Evolutionary conservation across 2,888 invertebrate species (phyloP).

Genomic region (Leptopilina syphax): DNA sequence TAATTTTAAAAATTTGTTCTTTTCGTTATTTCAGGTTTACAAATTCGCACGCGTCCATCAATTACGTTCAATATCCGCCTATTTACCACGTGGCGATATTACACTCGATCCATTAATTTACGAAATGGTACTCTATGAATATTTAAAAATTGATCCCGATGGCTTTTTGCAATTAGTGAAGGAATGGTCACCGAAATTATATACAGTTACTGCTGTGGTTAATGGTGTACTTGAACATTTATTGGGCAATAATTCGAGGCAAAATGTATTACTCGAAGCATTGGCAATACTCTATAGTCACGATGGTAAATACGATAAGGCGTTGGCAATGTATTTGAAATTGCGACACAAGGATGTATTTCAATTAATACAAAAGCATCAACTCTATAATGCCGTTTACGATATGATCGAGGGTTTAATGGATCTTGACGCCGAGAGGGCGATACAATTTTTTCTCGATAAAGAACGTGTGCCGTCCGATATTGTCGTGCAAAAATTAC

Average conservation of each 20-base stretch:
- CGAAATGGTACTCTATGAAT: slow-evolving; percentile 96
- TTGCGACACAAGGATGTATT: slow-evolving; percentile 95
- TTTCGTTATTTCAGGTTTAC: slow-evolving; percentile 78
- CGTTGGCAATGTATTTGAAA: slow-evolving; percentile 92
- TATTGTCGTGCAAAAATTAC: slow-evolving; percentile 88
- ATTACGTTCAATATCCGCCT: slow-evolving; percentile 82
- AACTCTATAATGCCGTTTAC: slow-evolving; percentile 89
- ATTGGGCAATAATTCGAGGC: slow-evolving; percentile 83
- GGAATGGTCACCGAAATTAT: slow-evolving; percentile 92
- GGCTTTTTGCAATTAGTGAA: slow-evolving; percentile 91
- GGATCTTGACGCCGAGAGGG: slow-evolving; percentile 89
- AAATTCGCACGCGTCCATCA: slow-evolving; percentile 93
- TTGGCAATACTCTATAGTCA: slow-evolving; percentile 93
- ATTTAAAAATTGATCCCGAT: slow-evolving; percentile 88
- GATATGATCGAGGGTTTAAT: slow-evolving; percentile 93
- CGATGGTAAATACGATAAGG: slow-evolving; percentile 93
- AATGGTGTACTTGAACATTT: slow-evolving; percentile 91
- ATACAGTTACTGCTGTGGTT: slow-evolving; percentile 89
- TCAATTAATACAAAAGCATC: slow-evolving; percentile 88
- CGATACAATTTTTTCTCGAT: slow-evolving; percentile 89
- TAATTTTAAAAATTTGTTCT: no score
- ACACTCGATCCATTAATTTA: slow-evolving; percentile 89
- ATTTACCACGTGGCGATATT: slow-evolving; percentile 83
- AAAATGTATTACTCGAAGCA: slow-evolving; percentile 88
- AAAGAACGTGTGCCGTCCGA: slow-evolving; percentile 86